Evolutionary conservation across 2,797 vertebrate genomes (phyloP).

Genomic region (Heliangelus exortis): DNA sequence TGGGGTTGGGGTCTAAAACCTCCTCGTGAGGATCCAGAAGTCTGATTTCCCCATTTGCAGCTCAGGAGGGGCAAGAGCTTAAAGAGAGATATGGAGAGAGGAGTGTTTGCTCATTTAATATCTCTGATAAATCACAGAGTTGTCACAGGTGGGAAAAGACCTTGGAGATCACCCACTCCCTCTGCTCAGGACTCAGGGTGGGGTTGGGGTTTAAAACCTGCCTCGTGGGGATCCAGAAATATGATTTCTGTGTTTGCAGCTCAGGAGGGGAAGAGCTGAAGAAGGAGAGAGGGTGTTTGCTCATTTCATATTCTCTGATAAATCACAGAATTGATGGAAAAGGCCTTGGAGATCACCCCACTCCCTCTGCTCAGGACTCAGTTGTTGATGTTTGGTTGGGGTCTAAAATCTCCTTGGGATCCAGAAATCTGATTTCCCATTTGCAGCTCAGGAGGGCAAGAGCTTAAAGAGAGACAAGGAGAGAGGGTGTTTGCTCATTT

Average conservation of each 20-base stretch:
- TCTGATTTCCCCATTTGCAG: background rate
- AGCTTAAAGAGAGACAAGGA: rapidly evolving
- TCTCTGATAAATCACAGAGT: too few relatives aligned
- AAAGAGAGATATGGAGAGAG: too few relatives aligned
- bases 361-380: rapidly evolving
- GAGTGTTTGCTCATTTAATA: background rate
- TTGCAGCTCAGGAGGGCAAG: background rate
- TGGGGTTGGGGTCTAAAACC: too few relatives aligned
- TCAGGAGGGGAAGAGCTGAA: rapidly evolving
- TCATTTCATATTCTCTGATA: rapidly evolving
- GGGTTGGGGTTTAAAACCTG: too few relatives aligned
- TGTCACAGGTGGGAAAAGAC: too few relatives aligned
- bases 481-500: background rate
- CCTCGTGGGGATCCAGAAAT: background rate
- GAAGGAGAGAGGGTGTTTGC: background rate
- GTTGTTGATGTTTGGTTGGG: rapidly evolving
- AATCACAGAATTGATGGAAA: too few relatives aligned
- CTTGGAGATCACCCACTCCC: too few relatives aligned
- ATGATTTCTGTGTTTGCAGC: background rate
- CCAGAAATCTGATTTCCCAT: background rate
- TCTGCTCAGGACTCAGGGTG: rapidly evolving
- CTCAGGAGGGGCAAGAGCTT: background rate
- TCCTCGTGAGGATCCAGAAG: background rate
- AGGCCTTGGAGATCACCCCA: too few relatives aligned
- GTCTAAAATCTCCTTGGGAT: background rate